Conservation (phyloP, 2,888 invertebrate species). For the Calameuta idolon region DNA sequence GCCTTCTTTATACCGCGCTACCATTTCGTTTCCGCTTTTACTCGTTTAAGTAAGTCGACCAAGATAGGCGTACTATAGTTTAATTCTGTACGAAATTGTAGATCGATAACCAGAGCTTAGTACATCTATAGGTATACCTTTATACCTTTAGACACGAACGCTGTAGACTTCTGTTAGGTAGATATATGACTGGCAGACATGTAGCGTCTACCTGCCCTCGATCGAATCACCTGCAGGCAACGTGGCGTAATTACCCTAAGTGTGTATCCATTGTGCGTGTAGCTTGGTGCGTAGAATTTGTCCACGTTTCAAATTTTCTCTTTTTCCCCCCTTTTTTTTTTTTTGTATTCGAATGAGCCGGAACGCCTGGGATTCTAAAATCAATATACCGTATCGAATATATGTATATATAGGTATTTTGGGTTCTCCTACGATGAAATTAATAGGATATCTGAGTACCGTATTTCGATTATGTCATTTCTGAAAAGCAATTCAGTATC, state of each 20-base stretch:
- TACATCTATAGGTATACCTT: neutral
- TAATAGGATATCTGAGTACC: neutral
- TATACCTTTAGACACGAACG: neutral
- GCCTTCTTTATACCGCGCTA: neutral
- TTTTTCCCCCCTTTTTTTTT: neutral
- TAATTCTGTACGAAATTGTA: neutral
- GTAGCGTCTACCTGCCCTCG: neutral
- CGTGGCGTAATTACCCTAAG: neutral
- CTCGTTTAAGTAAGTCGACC: neutral
- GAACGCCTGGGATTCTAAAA: neutral
- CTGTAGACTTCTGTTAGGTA: neutral
- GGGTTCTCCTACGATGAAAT: neutral
- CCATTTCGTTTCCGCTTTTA: neutral
- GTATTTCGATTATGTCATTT: neutral
- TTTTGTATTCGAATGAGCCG: neutral
- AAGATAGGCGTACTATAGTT: neutral
- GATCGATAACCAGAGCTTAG: neutral
- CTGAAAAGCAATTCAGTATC: neutral
- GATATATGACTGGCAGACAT: neutral
- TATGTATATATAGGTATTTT: neutral
- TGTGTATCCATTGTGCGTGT: neutral
- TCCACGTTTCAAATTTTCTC: neutral
- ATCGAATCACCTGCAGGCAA: neutral
- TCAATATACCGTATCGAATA: neutral
- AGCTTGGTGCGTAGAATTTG: neutral